Evolutionary conservation across 2,888 invertebrate genomes (phyloP), one percentile per base, ranked within the genome.

Genomic region (Clostera curtula): DNA sequence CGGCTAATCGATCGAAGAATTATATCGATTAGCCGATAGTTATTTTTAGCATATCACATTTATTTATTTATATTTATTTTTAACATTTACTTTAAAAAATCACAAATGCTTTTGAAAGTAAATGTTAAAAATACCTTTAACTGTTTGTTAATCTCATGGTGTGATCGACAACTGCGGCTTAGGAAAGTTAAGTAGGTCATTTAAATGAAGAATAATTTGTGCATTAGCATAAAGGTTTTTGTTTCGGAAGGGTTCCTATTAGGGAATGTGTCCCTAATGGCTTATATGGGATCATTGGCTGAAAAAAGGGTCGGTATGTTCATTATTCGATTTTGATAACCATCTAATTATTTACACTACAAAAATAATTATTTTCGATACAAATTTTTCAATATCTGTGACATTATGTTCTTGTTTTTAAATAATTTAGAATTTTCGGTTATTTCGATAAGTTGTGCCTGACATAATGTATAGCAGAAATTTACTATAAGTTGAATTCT

Each of bases 171-270:
- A 20, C 11, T 29, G 49, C 62, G 57, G 62, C 51, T 34, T 42
- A 43, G 45, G 47, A 54, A 58, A 56, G 56, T 48, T 61, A 71
- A 73, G 64, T 70, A 65, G 71, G 71, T 69, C 68, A 69, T 69
- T 74, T 60, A 61, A 53, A 49, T 56, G 24, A 42, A 46, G 47
- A 67, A 54, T 53, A 62, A 66, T 67, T 69, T 60, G 59, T 52
- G 56, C 55, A 75, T 76, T 74, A 73, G 46, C 71, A 76, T 76
- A 67, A 56, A 56, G 60, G 62, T 39, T 25, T 61, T 67, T 66
- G 60, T 63, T 49, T 66, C 43, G 56, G 52, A 38, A 27, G 56
- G 58, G 55, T 49, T 51, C 48, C 38, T 44, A 58, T 60, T 50
- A 49, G 36, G 43, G 51, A 49, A 62, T 50, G 61, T 53, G 56